Evolutionary conservation across 1,140 invertebrate species (phyloP).

Genomic region (Apocrypta bakeri): DNA sequence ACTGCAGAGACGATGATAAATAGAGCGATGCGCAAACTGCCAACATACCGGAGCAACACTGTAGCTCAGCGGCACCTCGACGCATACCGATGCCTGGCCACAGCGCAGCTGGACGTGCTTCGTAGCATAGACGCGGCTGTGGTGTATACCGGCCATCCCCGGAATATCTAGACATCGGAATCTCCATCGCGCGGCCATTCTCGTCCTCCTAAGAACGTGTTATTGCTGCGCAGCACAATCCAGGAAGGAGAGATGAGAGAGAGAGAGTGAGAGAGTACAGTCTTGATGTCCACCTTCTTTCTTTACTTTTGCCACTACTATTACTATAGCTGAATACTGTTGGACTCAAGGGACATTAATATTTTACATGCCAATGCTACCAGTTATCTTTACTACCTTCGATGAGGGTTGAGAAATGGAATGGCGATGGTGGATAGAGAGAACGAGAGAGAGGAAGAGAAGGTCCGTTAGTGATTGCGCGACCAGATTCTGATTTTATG

Average conservation of each 20-base stretch:
- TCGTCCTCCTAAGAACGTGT: constrained; percentile 47
- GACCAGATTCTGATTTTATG: neutral
- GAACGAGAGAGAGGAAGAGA: neutral
- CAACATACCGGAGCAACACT: constrained; percentile 63
- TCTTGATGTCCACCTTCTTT: neutral
- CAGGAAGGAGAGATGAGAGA: too few relatives aligned
- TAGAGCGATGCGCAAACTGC: constrained; percentile 57
- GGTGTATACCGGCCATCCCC: constrained; percentile 32
- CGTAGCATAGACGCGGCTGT: constrained; percentile 47
- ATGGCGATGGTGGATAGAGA: neutral
- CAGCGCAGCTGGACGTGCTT: constrained; percentile 46
- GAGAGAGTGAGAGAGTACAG: too few relatives aligned
- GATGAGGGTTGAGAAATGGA: neutral
- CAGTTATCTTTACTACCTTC: neutral
- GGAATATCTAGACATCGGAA: constrained; percentile 52
- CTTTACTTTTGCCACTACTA: neutral
- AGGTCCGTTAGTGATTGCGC: neutral
- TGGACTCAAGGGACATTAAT: neutral
- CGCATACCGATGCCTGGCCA: constrained; percentile 58
- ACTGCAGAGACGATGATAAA: constrained; percentile 48
- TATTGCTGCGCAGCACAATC: constrained; percentile 17
- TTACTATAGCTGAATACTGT: neutral
- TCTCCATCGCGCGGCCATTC: constrained; percentile 33
- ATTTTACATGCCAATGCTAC: constrained; percentile 3
- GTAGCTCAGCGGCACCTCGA: constrained; percentile 59